Percentiles rank a stretch among this genome's conserved stretches.
phyloP scores from a whole-genome alignment of 2,888 invertebrate species.

The Rotaria macrura region DNA sequence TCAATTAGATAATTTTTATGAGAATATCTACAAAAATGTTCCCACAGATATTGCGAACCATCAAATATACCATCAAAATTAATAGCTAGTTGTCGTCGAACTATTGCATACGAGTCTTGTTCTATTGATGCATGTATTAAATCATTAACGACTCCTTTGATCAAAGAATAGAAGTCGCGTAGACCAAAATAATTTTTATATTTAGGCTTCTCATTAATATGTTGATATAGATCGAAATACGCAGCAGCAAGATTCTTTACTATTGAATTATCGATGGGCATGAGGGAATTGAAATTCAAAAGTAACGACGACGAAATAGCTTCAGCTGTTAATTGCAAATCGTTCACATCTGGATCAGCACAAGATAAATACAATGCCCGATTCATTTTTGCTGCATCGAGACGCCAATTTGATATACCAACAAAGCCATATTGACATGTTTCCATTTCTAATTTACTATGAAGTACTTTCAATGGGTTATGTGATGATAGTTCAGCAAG shows the following conservation, averaged over 20 bases:
- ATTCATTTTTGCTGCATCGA: slow-evolving; percentile 49
- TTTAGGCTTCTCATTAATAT: neutral
- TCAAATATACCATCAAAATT: neutral
- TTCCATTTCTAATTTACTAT: slow-evolving; percentile 43
- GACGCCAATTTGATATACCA: slow-evolving; percentile 49
- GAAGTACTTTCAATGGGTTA: slow-evolving; percentile 47
- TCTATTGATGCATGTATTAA: neutral
- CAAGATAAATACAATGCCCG: slow-evolving; percentile 44
- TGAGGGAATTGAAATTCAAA: slow-evolving; percentile 35
- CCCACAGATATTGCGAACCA: neutral
- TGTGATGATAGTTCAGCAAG: slow-evolving; percentile 44
- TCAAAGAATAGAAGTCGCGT: slow-evolving; percentile 25
- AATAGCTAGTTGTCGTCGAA: neutral
- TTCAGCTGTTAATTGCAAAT: slow-evolving; percentile 37
- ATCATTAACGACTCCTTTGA: neutral
- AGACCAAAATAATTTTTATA: slow-evolving; percentile 22
- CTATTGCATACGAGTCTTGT: neutral
- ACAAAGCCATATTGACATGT: slow-evolving; percentile 44
- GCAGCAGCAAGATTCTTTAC: neutral
- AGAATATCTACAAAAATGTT: neutral
- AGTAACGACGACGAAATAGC: neutral
- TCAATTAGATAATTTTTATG: neutral
- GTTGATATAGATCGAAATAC: neutral
- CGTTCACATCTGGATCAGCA: slow-evolving; percentile 38
- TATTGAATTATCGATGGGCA: slow-evolving; percentile 30